Evolutionary conservation across 2,888 invertebrate genomes (phyloP).

Genomic region (Eupeodes latifasciatus): DNA sequence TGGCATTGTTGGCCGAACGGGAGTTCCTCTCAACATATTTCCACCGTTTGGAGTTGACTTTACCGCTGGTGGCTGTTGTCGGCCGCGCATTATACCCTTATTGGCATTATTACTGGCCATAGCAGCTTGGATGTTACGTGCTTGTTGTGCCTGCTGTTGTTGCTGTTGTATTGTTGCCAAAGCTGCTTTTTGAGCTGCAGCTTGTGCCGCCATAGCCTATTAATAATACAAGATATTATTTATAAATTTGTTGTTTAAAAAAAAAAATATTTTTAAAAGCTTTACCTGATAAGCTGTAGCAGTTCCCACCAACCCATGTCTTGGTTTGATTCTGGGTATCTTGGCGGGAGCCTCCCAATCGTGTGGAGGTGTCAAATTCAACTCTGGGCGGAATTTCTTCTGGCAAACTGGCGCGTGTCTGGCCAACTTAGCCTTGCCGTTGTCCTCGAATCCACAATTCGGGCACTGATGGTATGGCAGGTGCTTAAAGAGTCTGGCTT

Average conservation of each 20-base stretch:
- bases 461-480: conserved; percentile 96
- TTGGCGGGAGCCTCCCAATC: conserved; percentile 98
- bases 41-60: conserved; percentile 79
- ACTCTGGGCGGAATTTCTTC: conserved; percentile 94
- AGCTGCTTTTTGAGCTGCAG: conserved; percentile 84
- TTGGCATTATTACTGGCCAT: conserved; percentile 77
- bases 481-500: conserved; percentile 93
- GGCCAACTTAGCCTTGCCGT: conserved; percentile 95
- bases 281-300: conserved; percentile 84
- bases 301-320: conserved; percentile 84
- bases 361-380: conserved; percentile 93
- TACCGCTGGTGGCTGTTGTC: conserved; percentile 80
- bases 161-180: conserved; percentile 83
- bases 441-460: conserved; percentile 97
- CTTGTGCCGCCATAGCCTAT: conserved; percentile 84
- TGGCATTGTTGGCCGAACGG: conserved; percentile 80
- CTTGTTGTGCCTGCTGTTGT: conserved; percentile 81
- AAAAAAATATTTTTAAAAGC: neutral
- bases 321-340: conserved; percentile 88
- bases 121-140: conserved; percentile 82
- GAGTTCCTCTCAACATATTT: conserved; percentile 79
- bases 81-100: conserved; percentile 80
- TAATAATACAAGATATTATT: neutral
- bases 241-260: neutral
- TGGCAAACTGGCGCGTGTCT: conserved; percentile 94